These are phyloP conservation scores for Oryzias curvinotus DNA, from an alignment of 2,113 vertebrate species.

Conservation along the genomic window DNA sequence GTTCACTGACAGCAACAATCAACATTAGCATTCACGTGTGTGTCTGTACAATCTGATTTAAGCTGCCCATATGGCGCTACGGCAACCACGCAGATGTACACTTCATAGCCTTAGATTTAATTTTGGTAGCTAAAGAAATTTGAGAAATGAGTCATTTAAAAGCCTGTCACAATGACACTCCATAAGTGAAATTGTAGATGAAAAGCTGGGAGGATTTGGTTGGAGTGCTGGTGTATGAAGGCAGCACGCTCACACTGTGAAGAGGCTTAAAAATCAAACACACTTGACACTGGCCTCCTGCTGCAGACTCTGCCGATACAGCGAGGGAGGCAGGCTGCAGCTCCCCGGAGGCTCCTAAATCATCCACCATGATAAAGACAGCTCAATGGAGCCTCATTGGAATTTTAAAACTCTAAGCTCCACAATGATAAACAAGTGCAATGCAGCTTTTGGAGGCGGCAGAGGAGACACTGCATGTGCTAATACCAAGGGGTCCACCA, in stretches of 20 bases:
- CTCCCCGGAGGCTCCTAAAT: constrained; percentile 58
- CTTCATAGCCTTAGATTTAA: constrained; percentile 15
- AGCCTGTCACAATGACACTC: not conserved
- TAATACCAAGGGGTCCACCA: constrained; percentile 47
- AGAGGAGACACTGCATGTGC: constrained; percentile 40
- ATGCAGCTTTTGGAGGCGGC: constrained; percentile 49
- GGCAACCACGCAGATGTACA: constrained; percentile 8
- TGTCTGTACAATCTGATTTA: constrained; percentile 24
- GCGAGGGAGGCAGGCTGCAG: constrained; percentile 27
- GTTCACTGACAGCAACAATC: constrained; percentile 9
- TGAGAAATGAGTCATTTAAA: constrained; percentile 8
- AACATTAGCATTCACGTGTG: constrained; percentile 28
- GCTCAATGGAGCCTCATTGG: constrained; percentile 46
- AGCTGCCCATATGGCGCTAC: constrained; percentile 1
- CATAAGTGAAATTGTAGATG: constrained; percentile 28
- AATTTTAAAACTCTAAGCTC: constrained; percentile 61
- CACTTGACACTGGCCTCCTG: constrained; percentile 19
- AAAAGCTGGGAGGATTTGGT: constrained; percentile 27
- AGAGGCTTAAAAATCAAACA: constrained; percentile 54
- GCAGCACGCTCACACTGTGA: constrained; percentile 19
- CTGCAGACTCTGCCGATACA: constrained; percentile 10
- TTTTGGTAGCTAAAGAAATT: constrained; percentile 19
- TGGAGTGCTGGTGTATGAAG: constrained; percentile 21
- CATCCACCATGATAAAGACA: constrained; percentile 58
- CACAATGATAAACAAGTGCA: constrained; percentile 51